Base-by-base conservation (phyloP, 2,797 vertebrate genomes). In the Alectoris magna region DNA sequence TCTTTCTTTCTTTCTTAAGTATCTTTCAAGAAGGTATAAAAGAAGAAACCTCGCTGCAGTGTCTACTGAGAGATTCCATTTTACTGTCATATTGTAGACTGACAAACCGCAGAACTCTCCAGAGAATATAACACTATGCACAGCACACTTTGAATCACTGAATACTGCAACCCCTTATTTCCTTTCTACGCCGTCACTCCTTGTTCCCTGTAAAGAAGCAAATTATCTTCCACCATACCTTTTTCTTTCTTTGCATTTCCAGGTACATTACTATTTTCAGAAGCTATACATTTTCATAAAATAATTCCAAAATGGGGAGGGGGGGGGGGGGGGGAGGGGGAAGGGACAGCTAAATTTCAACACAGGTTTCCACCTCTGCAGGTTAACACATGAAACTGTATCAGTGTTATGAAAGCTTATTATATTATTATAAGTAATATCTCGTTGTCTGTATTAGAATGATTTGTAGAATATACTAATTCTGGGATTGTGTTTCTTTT, bases 381-480 rank as follows among this genome's bases (percentile, higher is more conserved):
- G 24, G 29, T 34, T 67, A 46, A 7, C 48, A 39, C 5, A 4
- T n/a, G 31, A 88, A 90, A 66, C 19, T 49, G 4, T 8, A 55
- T 41, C 39, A 41, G 9, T 12, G 13, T 41, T 41, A 41, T 41
- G 11, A 41, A 41, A 41, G 39, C 34, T 34, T 34, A 34, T 34
- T 34, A 34, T 34, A 34, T 34, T 34, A 34, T 34, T 34, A 34
- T 34, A 34, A 34, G 34, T 34, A 34, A 34, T 34, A 44, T 31
- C 16, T 49, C 6, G 0, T 66, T 79, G 4, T 44, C 36, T 72
- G 14, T 58, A 55, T 14, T 84, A 44, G 1, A 2, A 56, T 72
- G 48, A 70, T 8, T 49, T 90, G 64, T 6, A 56, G 69, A 89
- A 86, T 18, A 74, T 56, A 14, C 17, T 71, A 76, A 82, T 76